A percentile compares a stretch with the other conserved stretches of the same genome.
These are phyloP conservation scores for Octonoba sinensis DNA, from an alignment of 2,888 invertebrate species.

Conservation along the genomic window DNA sequence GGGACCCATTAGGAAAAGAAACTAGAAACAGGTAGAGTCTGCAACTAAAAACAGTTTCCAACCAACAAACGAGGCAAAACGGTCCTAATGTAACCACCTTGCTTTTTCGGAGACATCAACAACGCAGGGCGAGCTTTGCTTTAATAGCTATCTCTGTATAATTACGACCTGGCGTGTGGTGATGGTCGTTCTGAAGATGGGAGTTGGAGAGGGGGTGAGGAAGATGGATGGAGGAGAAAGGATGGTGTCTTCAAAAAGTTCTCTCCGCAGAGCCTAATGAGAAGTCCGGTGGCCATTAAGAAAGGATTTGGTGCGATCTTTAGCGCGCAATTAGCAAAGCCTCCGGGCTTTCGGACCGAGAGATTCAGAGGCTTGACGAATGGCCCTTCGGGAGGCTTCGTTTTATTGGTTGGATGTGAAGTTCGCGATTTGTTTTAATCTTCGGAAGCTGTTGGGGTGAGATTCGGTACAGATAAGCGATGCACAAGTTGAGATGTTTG, in stretches of 20 bases:
- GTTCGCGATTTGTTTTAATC: not conserved
- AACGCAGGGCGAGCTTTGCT: slow-evolving; percentile 24
- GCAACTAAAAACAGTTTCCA: slow-evolving; percentile 2
- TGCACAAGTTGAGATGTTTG: too few species aligned
- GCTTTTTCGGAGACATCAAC: slow-evolving; percentile 32
- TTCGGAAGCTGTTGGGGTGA: not conserved
- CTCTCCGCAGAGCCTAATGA: slow-evolving; percentile 35
- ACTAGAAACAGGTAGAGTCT: slow-evolving; percentile 10
- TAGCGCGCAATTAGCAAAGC: slow-evolving; percentile 42
- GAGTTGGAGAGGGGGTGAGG: not conserved
- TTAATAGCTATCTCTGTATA: slow-evolving; percentile 28
- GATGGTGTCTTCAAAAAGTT: slow-evolving; percentile 20
- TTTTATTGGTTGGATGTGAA: slow-evolving; percentile 35
- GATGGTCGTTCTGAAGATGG: not conserved
- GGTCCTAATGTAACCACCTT: slow-evolving; percentile 18
- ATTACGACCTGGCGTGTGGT: slow-evolving; percentile 36
- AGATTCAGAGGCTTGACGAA: slow-evolving; percentile 33
- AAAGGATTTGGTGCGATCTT: slow-evolving; percentile 42
- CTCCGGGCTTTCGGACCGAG: slow-evolving; percentile 17
- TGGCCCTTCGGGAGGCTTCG: not conserved
- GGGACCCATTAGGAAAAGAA: slow-evolving; percentile 20
- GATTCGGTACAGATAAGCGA: too few species aligned
- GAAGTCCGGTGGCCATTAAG: slow-evolving; percentile 45
- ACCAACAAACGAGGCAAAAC: not conserved
- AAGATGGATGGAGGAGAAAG: not conserved